Evolutionary conservation across 2,113 vertebrate species (phyloP).

Genomic region (Grammomys dolichurus): DNA sequence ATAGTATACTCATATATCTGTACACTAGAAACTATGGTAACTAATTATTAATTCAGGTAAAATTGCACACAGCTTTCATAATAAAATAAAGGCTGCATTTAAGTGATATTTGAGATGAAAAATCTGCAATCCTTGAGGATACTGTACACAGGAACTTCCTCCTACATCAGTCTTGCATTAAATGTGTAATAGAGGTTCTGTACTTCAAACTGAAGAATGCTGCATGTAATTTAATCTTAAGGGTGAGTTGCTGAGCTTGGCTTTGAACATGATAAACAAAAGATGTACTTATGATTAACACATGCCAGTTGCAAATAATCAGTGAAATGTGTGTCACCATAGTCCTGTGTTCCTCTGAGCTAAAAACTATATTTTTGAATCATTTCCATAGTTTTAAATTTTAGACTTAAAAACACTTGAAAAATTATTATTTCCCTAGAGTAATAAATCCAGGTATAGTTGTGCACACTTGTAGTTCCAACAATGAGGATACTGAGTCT

Average conservation of each 20-base stretch:
- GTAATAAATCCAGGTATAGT: not conserved
- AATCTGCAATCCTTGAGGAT: not conserved
- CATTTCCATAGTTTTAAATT: not conserved
- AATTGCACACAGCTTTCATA: not conserved
- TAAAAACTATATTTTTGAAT: not conserved
- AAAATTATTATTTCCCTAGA: not conserved
- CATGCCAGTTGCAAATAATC: not conserved
- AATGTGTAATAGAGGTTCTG: not conserved
- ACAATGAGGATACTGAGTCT: not conserved
- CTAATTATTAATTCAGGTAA: not conserved
- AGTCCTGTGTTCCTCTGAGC: not conserved
- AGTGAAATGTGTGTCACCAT: not conserved
- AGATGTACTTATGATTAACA: not conserved
- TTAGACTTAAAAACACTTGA: conserved; percentile 23
- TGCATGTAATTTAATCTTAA: not conserved
- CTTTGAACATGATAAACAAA: not conserved
- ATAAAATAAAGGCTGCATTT: not conserved
- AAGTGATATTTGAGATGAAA: not conserved
- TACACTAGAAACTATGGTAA: not conserved
- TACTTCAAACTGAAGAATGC: not conserved
- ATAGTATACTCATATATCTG: not conserved
- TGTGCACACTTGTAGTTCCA: not conserved
- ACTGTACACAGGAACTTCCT: not conserved
- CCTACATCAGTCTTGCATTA: not conserved
- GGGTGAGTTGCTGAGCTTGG: not conserved